Evolutionary conservation across 2,113 vertebrate genomes (phyloP).

Genomic region (Delphinus delphis): DNA sequence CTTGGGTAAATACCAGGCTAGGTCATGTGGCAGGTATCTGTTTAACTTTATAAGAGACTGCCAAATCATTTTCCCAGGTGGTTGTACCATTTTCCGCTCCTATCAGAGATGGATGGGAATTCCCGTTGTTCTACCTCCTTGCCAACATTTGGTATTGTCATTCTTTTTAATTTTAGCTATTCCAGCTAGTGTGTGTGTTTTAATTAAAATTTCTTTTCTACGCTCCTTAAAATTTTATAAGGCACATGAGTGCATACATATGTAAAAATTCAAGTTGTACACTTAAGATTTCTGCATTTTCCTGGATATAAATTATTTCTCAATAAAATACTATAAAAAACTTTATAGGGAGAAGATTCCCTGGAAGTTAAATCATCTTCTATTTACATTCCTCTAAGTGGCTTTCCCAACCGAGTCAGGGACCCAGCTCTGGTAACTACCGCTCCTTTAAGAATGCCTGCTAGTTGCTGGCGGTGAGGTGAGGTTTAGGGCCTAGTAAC

Average conservation of each 20-base stretch:
- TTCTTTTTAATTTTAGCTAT: not conserved
- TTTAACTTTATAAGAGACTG: constrained; percentile 35
- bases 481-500: not conserved
- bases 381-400: constrained; percentile 23
- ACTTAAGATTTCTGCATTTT: constrained; percentile 29
- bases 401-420: constrained; percentile 5
- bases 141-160: not conserved
- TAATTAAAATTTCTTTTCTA: constrained; percentile 47
- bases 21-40: not conserved
- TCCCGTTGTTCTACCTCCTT: not conserved
- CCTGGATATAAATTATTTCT: constrained; percentile 34
- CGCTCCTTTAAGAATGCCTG: not conserved
- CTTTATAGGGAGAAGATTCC: not conserved
- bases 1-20: not conserved
- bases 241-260: not conserved
- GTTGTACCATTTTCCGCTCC: not conserved
- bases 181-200: not conserved
- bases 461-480: constrained; percentile 25
- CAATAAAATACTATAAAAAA: constrained; percentile 37
- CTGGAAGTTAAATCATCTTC: constrained; percentile 42
- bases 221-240: constrained; percentile 40
- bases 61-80: constrained; percentile 3
- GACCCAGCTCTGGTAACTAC: not conserved
- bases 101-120: not conserved
- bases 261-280: constrained; percentile 24